A percentile compares a stretch with the other conserved stretches of the same genome.
These are phyloP conservation scores for Spilosoma lubricipeda DNA, from an alignment of 2,888 invertebrate species.

Conservation along the genomic window DNA sequence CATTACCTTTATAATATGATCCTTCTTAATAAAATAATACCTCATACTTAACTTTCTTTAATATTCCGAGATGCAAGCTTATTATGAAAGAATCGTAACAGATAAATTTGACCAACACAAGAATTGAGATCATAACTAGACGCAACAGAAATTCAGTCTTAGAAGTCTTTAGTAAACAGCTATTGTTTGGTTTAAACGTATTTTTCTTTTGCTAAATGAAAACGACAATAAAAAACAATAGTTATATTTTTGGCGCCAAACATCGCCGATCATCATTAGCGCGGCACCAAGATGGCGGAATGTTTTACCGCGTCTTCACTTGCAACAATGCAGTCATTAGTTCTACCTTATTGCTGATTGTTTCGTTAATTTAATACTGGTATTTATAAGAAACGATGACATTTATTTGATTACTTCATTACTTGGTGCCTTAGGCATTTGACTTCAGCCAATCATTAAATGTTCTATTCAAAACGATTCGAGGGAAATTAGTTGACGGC, in stretches of 20 bases:
- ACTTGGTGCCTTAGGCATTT: conserved; percentile 5
- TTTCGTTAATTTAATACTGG: conserved; percentile 37
- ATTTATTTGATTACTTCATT: conserved; percentile 15
- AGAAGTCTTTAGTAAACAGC: neutral
- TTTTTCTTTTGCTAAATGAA: neutral
- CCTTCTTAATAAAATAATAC: neutral
- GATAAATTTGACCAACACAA: neutral
- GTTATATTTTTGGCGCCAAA: conserved; percentile 30
- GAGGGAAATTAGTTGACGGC: neutral
- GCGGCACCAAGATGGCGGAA: conserved; percentile 33
- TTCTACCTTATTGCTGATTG: conserved; percentile 73
- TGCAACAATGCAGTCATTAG: conserved; percentile 70
- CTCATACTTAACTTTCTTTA: neutral
- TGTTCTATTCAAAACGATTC: neutral
- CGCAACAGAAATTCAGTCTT: neutral
- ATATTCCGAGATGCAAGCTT: neutral
- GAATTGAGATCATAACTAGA: neutral
- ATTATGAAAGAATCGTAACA: neutral
- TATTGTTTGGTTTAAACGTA: neutral
- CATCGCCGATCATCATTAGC: conserved; percentile 23
- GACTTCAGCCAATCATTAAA: neutral
- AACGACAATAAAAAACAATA: conserved; percentile 15
- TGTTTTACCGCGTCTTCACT: conserved; percentile 61
- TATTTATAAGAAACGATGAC: conserved; percentile 14
- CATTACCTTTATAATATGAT: neutral